These are phyloP conservation scores for Troglohyphantes excavatus DNA, from an alignment of 2,888 invertebrate genomes.

Conservation along the genomic window DNA sequence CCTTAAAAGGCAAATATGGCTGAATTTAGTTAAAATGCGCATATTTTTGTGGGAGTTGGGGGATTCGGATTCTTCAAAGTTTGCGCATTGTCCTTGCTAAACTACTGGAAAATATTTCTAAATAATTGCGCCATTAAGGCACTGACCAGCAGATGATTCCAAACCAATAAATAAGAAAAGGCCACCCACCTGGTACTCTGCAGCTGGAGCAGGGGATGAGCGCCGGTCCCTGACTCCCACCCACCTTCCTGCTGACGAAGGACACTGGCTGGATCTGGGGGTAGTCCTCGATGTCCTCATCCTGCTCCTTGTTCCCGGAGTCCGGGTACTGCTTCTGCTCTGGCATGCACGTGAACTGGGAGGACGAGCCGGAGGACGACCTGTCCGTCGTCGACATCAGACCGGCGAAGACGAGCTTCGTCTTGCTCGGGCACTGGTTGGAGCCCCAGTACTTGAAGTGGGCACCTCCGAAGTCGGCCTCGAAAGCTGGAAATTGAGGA, in stretches of 20 bases:
- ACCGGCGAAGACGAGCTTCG: neutral
- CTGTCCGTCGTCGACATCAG: neutral
- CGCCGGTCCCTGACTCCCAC: neutral
- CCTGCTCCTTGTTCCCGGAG: neutral
- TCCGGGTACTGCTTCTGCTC: neutral
- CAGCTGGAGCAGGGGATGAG: constrained; percentile 16
- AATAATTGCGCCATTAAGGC: no score
- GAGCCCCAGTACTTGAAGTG: constrained; percentile 42
- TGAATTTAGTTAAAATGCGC: no score
- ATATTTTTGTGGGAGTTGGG: no score
- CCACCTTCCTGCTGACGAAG: neutral
- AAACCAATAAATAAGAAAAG: no score
- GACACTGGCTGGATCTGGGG: constrained; percentile 31
- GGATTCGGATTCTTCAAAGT: no score
- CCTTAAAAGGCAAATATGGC: no score
- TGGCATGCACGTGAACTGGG: constrained; percentile 37
- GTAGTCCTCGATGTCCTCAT: constrained; percentile 8
- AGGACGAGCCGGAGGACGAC: neutral
- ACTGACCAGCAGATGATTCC: no score
- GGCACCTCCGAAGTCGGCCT: constrained; percentile 35
- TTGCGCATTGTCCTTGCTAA: no score
- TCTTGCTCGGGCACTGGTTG: neutral
- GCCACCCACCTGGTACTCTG: constrained; percentile 36
- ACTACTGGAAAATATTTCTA: no score
- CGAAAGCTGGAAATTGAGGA: constrained; percentile 19